These are phyloP conservation scores for Laterallus jamaicensis DNA, from an alignment of 2,113 vertebrate species.

Conservation along the genomic window DNA sequence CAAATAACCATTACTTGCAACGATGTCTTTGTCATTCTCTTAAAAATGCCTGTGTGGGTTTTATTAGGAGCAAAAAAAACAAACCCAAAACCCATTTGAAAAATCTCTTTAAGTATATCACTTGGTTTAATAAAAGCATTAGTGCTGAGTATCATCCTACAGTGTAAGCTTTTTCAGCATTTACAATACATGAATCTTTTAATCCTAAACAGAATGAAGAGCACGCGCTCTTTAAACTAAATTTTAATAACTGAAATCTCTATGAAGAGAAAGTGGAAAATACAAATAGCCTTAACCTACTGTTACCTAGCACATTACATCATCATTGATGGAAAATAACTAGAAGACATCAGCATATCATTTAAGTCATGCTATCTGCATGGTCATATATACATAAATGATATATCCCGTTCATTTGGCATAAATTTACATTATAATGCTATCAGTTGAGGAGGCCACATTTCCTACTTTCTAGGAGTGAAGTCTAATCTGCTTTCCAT, in stretches of 20 bases:
- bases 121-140: neutral
- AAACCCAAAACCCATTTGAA: neutral
- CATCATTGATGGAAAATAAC: neutral
- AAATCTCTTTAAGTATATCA: neutral
- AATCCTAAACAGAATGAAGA: neutral
- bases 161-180: neutral
- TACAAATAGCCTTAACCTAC: neutral
- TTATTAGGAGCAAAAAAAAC: neutral
- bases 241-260: neutral
- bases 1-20: conserved; percentile 49
- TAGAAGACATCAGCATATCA: fast-evolving
- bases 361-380: neutral
- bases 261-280: neutral
- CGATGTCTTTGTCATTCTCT: conserved; percentile 47
- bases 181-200: neutral
- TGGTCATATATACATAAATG: neutral
- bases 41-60: conserved; percentile 50
- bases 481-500: neutral
- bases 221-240: neutral
- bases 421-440: neutral
- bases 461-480: neutral
- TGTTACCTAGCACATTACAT: neutral
- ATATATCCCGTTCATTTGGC: neutral
- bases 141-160: neutral
- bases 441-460: neutral